A percentile compares a stretch with the other conserved stretches of the same genome.
phyloP scores from a whole-genome alignment of 2,888 invertebrate genomes.

The Ophonus ardosiacus region DNA sequence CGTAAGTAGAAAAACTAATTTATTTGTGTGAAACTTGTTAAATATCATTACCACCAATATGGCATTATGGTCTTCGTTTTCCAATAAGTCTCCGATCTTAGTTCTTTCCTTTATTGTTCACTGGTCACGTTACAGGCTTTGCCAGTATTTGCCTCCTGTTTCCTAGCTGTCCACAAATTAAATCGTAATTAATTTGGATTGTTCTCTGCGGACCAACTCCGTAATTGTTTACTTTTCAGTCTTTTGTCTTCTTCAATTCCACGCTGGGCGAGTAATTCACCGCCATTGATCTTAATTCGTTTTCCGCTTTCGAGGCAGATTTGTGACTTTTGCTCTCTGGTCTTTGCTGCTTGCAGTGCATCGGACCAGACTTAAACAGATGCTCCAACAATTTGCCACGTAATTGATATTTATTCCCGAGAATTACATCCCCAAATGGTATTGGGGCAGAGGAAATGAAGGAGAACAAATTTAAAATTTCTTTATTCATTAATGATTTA shows the following conservation, averaged over 20 bases:
- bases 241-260: constrained; percentile 49
- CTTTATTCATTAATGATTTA: no score
- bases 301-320: constrained; percentile 16
- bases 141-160: constrained; percentile 30
- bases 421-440: not conserved
- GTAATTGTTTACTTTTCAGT: constrained; percentile 50
- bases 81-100: not conserved
- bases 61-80: no score
- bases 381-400: constrained; percentile 22
- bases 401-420: constrained; percentile 17
- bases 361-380: constrained; percentile 2
- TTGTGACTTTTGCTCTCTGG: constrained; percentile 15
- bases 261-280: constrained; percentile 13
- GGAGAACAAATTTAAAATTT: not conserved
- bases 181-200: constrained; percentile 52
- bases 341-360: not conserved
- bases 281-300: constrained; percentile 44
- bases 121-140: constrained; percentile 15
- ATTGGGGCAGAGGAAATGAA: not conserved
- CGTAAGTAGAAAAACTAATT: no score
- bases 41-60: no score
- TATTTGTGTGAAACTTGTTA: no score
- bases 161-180: constrained; percentile 38
- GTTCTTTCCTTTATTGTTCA: not conserved
- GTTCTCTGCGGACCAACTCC: constrained; percentile 33